Base-by-base conservation (phyloP, 2,888 invertebrate genomes). In the Pristionchus entomophagus region DNA sequence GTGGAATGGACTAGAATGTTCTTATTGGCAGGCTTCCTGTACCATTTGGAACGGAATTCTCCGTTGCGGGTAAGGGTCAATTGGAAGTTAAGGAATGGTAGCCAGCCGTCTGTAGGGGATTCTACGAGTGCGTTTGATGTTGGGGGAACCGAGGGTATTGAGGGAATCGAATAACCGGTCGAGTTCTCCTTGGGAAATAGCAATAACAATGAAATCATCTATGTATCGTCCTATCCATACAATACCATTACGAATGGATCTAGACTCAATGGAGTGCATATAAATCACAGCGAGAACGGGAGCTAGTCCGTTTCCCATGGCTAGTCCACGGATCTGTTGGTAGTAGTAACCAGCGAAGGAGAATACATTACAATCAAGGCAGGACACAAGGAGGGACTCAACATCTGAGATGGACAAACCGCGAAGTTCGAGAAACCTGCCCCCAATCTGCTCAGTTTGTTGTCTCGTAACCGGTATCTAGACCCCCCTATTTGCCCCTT, bases 1-100 rank as follows among this genome's bases (percentile, higher is more conserved):
- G 51, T 29, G 19, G 29, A 17, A 32, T 51, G 80, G 8, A 49
- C 22, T n/a, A 51, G 80, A 53, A 51, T 38, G 45, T 77, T 77
- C 77, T 26, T 38, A 45, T 4, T 29, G n/a, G n/a, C n/a, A n/a
- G n/a, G 80, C 80, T 80, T 80, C 14, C 80, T 19, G 53, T 51
- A 80, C 80, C 80, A 80, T 22, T 80, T 80, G 29, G 29, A 14
- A 14, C 22, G 12, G 51, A 51, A 80, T 4, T 6, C 8, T 10
- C 80, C 80, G 12, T 49, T 26, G 4, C 6, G 17, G 10, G 19
- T 32, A 6, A 51, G 35, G 14, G 32, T 14, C 10, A 80, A 6
- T 80, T 80, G 80, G 41, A 80, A 80, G 26, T 80, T 80, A 45
- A 80, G 80, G 51, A 80, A 80, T 3, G 80, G 80, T 2, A 80